A percentile compares a stretch with the other conserved stretches of the same genome.
Conservation (phyloP, 2,797 vertebrate genomes). For the Hirundo rustica region DNA sequence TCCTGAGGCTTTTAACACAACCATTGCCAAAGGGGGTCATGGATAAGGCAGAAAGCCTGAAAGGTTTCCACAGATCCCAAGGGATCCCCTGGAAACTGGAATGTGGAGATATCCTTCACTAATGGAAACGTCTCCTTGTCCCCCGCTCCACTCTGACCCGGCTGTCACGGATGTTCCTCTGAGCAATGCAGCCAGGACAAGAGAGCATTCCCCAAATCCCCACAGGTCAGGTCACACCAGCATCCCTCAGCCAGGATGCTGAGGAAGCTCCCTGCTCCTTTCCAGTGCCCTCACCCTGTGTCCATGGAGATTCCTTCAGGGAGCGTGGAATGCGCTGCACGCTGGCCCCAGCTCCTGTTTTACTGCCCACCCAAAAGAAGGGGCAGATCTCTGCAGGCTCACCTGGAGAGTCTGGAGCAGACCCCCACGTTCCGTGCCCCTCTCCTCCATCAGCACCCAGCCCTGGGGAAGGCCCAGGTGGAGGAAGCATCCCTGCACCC, state of each 20-base stretch:
- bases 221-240: background rate
- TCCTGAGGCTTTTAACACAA: background rate
- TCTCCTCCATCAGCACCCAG: background rate
- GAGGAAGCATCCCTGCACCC: background rate
- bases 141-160: background rate
- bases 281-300: rapidly evolving
- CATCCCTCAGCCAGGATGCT: background rate
- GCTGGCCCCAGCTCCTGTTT: background rate
- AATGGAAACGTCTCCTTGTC: background rate
- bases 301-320: background rate
- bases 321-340: rapidly evolving
- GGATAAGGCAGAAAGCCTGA: background rate
- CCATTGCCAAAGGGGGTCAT: background rate
- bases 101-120: background rate
- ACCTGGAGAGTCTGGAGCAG: background rate
- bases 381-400: background rate
- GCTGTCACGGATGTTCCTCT: background rate
- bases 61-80: background rate
- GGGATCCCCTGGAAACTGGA: background rate
- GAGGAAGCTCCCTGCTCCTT: background rate
- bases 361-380: background rate
- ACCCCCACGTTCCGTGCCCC: background rate
- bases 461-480: background rate
- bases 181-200: background rate
- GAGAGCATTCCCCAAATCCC: background rate